These are phyloP conservation scores for Rhinopomastus cyanomelas DNA, from an alignment of 2,113 vertebrate genomes.

Conservation along the genomic window DNA sequence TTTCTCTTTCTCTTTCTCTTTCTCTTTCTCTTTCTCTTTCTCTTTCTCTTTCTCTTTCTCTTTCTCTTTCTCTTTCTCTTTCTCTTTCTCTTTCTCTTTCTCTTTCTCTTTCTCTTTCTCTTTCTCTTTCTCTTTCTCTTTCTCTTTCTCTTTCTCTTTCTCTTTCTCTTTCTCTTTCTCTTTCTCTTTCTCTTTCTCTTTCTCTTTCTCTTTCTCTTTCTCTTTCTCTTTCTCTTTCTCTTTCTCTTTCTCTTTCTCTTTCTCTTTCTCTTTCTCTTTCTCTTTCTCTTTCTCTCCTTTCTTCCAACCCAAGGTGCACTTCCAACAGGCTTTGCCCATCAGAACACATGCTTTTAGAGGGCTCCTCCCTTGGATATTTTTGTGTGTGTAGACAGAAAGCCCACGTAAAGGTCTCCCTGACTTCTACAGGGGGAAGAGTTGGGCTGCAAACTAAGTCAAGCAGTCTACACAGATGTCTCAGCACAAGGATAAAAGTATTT, in stretches of 20 bases:
- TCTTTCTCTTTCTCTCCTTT: neutral
- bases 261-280: too few relatives aligned
- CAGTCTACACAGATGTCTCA: slow-evolving; percentile 22
- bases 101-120: neutral
- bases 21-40: too few relatives aligned
- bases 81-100: too few relatives aligned
- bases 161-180: neutral
- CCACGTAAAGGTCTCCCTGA: neutral
- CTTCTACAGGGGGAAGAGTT: neutral
- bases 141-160: too few relatives aligned
- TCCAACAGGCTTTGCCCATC: neutral
- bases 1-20: neutral
- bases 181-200: neutral
- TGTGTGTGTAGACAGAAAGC: neutral
- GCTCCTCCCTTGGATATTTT: neutral
- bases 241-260: neutral
- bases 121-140: neutral
- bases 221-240: neutral
- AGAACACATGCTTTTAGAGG: neutral
- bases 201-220: too few relatives aligned
- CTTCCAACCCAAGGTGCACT: neutral
- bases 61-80: neutral
- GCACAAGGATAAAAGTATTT: slow-evolving; percentile 31
- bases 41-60: neutral
- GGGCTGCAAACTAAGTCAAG: slow-evolving; percentile 34